Percentiles rank a stretch among this genome's conserved stretches.
phyloP scores from a whole-genome alignment of 1,140 invertebrate genomes.

The Drosophila elegans region DNA sequence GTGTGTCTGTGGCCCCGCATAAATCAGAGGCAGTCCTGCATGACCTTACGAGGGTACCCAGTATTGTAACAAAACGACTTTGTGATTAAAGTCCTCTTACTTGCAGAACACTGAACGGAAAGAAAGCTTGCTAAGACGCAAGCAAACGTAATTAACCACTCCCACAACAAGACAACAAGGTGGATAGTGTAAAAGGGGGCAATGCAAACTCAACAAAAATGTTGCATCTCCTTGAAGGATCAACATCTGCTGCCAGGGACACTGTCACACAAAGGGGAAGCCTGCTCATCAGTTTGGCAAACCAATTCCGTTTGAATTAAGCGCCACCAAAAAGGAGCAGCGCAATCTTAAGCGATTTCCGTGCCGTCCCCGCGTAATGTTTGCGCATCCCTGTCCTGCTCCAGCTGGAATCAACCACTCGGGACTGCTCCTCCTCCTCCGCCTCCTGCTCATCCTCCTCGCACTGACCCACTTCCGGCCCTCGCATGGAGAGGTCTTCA shows the following conservation, averaged over 20 bases:
- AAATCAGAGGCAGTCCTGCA: slow-evolving; percentile 28
- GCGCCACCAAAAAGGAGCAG: slow-evolving; percentile 14
- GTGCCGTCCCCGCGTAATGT: slow-evolving; percentile 24
- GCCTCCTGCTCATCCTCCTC: slow-evolving; percentile 16
- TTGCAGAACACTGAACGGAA: slow-evolving; percentile 14
- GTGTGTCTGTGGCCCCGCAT: slow-evolving; percentile 27
- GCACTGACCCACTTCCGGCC: neutral
- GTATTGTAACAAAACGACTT: slow-evolving; percentile 12
- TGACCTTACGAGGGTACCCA: slow-evolving; percentile 3
- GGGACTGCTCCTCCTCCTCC: slow-evolving; percentile 13
- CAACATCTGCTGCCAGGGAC: slow-evolving; percentile 38
- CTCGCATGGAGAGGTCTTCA: slow-evolving; percentile 74
- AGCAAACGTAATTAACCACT: slow-evolving; percentile 43
- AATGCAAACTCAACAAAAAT: slow-evolving; percentile 64
- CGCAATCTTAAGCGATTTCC: neutral
- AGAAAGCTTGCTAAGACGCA: slow-evolving; percentile 17
- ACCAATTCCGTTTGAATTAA: slow-evolving; percentile 56
- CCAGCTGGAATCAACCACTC: slow-evolving; percentile 34
- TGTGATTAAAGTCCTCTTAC: slow-evolving; percentile 35
- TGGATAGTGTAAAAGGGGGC: neutral
- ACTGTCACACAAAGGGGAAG: slow-evolving; percentile 17
- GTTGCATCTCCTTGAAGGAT: slow-evolving; percentile 56
- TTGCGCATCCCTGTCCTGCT: slow-evolving; percentile 24
- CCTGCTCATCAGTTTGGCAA: slow-evolving; percentile 2
- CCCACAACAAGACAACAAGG: neutral